phyloP scores from a whole-genome alignment of 2,797 vertebrate species.

The Cyprinodon diabolis region DNA sequence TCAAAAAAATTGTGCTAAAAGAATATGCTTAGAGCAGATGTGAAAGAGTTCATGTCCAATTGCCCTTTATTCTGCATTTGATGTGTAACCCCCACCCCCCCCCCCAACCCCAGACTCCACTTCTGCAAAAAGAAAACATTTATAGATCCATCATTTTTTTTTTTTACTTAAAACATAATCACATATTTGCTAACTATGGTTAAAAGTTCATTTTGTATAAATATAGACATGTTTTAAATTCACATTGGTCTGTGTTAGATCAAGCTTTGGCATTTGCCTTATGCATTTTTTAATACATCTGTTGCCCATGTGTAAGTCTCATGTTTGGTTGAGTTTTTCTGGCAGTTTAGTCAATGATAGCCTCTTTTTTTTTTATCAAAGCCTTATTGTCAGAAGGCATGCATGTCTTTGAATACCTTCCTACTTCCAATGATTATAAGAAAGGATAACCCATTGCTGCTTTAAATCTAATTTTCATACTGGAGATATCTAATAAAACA shows the following conservation, averaged over 20 bases:
- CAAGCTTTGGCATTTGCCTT: not conserved
- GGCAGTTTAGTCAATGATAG: conserved; percentile 22
- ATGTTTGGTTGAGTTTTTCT: conserved; percentile 10
- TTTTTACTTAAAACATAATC: not conserved
- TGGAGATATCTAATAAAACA: conserved; percentile 57
- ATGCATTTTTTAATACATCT: not conserved
- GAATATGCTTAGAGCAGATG: not conserved
- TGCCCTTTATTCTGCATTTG: not conserved
- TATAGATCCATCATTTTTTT: too few species aligned
- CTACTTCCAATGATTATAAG: conserved; percentile 47
- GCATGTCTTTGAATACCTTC: conserved; percentile 45
- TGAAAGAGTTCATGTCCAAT: not conserved
- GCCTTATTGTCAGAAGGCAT: conserved; percentile 32
- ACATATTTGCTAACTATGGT: not conserved
- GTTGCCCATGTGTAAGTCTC: conserved; percentile 20
- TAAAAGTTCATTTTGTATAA: not conserved
- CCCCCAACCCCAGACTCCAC: too few species aligned
- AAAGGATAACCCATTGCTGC: conserved; percentile 42
- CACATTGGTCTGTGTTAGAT: conserved; percentile 10
- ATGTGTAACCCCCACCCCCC: not conserved
- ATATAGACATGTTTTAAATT: conserved; percentile 14
- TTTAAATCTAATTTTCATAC: conserved; percentile 52
- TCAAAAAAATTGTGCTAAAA: not conserved
- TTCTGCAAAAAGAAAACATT: not conserved
- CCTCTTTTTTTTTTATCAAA: conserved; percentile 23